Base-by-base conservation (phyloP, 2,888 invertebrate species). In the Dione vanillae region DNA sequence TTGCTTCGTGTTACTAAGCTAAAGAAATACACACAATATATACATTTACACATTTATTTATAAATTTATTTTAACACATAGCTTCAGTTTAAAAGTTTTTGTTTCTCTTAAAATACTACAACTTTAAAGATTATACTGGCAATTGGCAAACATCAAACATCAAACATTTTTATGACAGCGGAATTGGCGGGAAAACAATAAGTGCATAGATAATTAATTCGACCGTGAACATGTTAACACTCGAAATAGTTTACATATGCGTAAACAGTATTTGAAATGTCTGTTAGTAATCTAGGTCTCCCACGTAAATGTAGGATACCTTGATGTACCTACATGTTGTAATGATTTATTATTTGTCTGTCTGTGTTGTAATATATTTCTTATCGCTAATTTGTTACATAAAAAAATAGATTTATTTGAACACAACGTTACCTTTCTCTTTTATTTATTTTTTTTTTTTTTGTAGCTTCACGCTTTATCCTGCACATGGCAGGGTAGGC, bases 191-290 rank as follows among this genome's bases (percentile, higher is more conserved):
- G 49, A 65, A 70, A 75, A 49, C 64, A 58, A 68, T 68, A 70
- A 45, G 65, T 61, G 64, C 67, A 73, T 67, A 73, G 71, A 75
- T 75, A 67, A 72, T 65, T 54, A 52, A 71, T 62, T 61, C 47
- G 51, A 19, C 61, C 51, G 35, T 43, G 51, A 61, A 51, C 52
- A 52, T 37, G 54, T 43, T 66, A 70, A 61, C 70, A 65, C 56
- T 65, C 41, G 67, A 67, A 64, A 67, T 67, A 70, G 65, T 67
- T 61, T 54, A 61, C 58, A 72, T 64, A 73, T 61, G 61, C 41
- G 45, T 61, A 45, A 61, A 61, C 61, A 45, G 7, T 61, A 61
- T 61, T 61, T 61, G 43, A 61, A 61, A 61, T 61, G 61, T 35
- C 61, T 61, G 61, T 35, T 45, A 45, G 45, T 61, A 45, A 61